These are phyloP conservation scores for Forficula auricularia DNA, from an alignment of 1,140 invertebrate genomes.

Conservation along the genomic window DNA sequence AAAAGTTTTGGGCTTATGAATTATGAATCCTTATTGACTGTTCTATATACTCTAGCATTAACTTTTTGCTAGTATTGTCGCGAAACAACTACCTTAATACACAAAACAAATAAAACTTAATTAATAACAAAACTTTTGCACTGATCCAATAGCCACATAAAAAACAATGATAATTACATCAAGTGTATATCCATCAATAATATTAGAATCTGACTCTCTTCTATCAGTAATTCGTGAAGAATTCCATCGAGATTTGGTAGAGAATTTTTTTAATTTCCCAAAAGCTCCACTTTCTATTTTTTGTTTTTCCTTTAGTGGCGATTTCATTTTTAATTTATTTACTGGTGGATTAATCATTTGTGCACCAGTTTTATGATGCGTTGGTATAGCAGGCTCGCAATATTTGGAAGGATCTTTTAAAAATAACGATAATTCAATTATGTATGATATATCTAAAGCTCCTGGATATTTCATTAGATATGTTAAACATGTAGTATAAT, in stretches of 20 bases:
- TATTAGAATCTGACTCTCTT: constrained; percentile 3
- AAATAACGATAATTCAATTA: constrained; percentile 43
- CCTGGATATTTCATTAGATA: constrained; percentile 48
- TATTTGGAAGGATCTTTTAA: constrained; percentile 33
- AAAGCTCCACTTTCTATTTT: not conserved
- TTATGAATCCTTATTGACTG: constrained; percentile 1
- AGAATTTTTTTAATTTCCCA: constrained; percentile 2
- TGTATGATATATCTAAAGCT: constrained; percentile 39
- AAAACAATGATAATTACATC: constrained; percentile 10
- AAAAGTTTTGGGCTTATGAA: not conserved
- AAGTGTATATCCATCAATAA: constrained; percentile 12
- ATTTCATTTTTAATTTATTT: not conserved
- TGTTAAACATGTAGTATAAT: constrained; percentile 43
- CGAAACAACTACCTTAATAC: not conserved
- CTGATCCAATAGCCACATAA: not conserved
- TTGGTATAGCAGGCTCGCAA: not conserved
- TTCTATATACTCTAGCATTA: constrained; percentile 1
- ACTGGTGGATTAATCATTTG: not conserved
- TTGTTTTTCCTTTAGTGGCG: not conserved
- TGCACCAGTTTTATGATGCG: not conserved
- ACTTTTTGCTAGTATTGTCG: not conserved
- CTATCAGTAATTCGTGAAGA: not conserved
- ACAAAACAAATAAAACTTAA: not conserved
- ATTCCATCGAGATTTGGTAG: constrained; percentile 1
- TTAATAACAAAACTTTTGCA: not conserved